Percentiles rank a stretch among this genome's conserved stretches.
These are phyloP conservation scores for Ictidomys tridecemlineatus DNA, from an alignment of 2,113 vertebrate species.

Conservation along the genomic window DNA sequence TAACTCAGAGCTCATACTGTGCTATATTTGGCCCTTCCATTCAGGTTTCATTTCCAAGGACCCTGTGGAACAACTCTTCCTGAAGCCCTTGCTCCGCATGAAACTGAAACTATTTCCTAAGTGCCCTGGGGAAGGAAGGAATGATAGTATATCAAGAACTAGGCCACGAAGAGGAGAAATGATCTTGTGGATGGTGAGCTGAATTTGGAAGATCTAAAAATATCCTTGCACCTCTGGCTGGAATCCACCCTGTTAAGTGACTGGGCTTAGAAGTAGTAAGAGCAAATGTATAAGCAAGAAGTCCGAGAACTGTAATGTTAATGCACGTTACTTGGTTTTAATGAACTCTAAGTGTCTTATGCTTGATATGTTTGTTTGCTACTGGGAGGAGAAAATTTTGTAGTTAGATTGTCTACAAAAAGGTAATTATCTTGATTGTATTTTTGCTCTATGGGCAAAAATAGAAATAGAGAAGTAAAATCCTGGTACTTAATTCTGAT, in stretches of 20 bases:
- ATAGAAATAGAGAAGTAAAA: background rate
- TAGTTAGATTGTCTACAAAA: background rate
- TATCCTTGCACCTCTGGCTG: background rate
- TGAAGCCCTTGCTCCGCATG: slow-evolving; percentile 91
- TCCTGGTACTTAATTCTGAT: slow-evolving; percentile 18
- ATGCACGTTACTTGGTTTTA: background rate
- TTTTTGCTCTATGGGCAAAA: slow-evolving; percentile 40
- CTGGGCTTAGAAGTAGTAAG: background rate
- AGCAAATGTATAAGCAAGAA: background rate
- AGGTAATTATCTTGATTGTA: background rate
- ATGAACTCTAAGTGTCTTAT: background rate
- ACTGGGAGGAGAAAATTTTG: background rate
- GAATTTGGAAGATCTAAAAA: background rate
- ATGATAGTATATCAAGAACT: background rate
- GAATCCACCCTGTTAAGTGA: background rate
- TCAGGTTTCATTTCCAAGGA: slow-evolving; percentile 95
- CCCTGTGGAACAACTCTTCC: slow-evolving; percentile 95
- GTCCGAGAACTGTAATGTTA: background rate
- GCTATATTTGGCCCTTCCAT: slow-evolving; percentile 18
- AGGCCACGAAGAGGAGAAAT: background rate
- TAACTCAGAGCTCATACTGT: background rate
- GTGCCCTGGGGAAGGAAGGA: background rate
- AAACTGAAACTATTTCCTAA: slow-evolving; percentile 89
- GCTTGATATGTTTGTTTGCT: slow-evolving; percentile 22
- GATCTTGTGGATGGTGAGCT: background rate